A percentile compares a stretch with the other conserved stretches of the same genome.
phyloP scores from a whole-genome alignment of 1,140 invertebrate species.

The Platorchestia sp. region DNA sequence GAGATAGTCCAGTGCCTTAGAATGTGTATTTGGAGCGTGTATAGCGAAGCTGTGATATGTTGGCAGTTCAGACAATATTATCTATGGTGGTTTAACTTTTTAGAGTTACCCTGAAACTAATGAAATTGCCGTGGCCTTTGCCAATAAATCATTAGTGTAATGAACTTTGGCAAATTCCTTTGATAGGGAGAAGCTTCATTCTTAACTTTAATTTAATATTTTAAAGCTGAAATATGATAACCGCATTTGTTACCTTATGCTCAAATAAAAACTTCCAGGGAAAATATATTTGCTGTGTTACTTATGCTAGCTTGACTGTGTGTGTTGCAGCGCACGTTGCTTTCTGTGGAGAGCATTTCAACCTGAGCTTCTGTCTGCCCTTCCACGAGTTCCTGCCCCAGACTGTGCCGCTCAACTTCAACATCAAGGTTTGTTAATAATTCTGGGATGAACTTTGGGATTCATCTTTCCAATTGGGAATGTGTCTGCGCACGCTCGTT shows the following conservation, averaged over 20 bases:
- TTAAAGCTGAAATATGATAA: background rate
- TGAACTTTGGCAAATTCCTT: background rate
- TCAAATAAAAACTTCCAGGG: too few relatives aligned
- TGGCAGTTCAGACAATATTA: background rate
- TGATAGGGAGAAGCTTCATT: background rate
- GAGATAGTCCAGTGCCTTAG: background rate
- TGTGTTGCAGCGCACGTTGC: conserved; percentile 68
- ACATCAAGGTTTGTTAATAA: conserved; percentile 80
- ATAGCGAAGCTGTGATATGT: background rate
- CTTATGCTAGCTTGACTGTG: too few relatives aligned
- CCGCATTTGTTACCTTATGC: too few relatives aligned
- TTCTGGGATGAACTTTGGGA: too few relatives aligned
- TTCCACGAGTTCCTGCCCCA: conserved; percentile 92
- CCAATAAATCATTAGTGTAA: background rate
- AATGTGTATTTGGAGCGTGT: background rate
- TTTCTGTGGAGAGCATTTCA: conserved; percentile 87
- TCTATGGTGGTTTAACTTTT: too few relatives aligned
- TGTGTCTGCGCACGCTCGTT: background rate
- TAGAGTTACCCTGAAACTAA: background rate
- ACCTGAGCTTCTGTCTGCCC: conserved; percentile 92
- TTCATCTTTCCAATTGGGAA: background rate
- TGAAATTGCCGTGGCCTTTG: background rate
- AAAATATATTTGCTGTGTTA: too few relatives aligned
- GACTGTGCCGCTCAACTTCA: conserved; percentile 88
- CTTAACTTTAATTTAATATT: background rate